These are phyloP conservation scores for Serripes groenlandicus DNA, from an alignment of 2,888 invertebrate species.

Conservation along the genomic window DNA sequence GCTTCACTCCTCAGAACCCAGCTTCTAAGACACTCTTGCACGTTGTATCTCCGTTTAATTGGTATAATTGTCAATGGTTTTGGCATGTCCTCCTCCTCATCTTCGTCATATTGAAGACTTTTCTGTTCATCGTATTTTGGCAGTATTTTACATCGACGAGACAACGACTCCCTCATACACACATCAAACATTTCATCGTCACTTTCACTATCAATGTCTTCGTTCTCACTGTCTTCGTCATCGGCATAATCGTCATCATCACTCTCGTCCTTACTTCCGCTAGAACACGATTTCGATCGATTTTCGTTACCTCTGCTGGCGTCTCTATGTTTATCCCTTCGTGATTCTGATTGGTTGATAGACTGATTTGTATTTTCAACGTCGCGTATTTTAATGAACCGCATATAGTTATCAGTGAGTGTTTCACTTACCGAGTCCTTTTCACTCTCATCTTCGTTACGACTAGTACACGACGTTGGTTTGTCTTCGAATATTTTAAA, in stretches of 20 bases:
- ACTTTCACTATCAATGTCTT: not conserved
- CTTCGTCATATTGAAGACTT: slow-evolving; percentile 1
- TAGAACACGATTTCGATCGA: too few species aligned
- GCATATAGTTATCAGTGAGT: not conserved
- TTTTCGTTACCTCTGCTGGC: too few species aligned
- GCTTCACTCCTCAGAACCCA: slow-evolving; percentile 5
- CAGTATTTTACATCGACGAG: not conserved
- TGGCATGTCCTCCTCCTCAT: not conserved
- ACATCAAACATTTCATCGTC: slow-evolving; percentile 34
- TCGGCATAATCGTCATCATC: slow-evolving; percentile 10
- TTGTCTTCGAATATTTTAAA: not conserved
- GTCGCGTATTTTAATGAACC: not conserved
- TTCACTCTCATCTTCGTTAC: not conserved
- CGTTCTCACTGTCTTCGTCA: slow-evolving; percentile 10
- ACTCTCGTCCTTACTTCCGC: too few species aligned
- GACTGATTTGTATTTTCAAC: not conserved
- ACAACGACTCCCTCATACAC: slow-evolving; percentile 2
- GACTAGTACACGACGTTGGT: too few species aligned
- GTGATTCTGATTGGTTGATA: not conserved
- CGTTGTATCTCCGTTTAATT: slow-evolving; percentile 6
- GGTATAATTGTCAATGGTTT: slow-evolving; percentile 1
- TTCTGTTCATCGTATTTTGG: not conserved
- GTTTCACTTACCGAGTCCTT: not conserved
- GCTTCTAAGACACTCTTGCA: not conserved
- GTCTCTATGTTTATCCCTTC: too few species aligned